Evolutionary conservation across 2,888 invertebrate species (phyloP), one percentile per base, ranked within the genome.

Genomic region (Lapara coniferarum): DNA sequence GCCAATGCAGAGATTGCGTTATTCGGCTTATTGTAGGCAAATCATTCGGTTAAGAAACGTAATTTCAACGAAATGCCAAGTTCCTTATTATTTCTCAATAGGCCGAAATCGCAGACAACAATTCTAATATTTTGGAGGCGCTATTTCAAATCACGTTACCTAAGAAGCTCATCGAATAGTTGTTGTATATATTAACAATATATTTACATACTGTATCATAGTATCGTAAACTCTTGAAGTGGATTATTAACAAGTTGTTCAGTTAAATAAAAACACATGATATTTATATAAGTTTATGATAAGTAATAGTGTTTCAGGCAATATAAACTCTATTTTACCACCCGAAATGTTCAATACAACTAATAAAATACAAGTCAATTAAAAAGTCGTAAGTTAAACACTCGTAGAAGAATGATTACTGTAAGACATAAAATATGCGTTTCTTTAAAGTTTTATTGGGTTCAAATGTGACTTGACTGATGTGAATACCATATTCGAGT

Each of bases 381-480:
- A 49, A 49, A 63, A 63, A 63, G 46, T 63, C 6, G 13, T 16
- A 30, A 37, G 14, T 57, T 46, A 63, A 63, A 25, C 46, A 46
- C 19, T 13, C 46, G 5, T 25, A 10, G 19, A 46, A 19, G 49
- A 63, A 19, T 19, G 16, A 49, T 63, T 49, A 46, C 5, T 63
- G 10, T 6, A 19, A 63, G 63, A 63, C 49, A 46, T 63, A 19
- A 63, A 63, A 63, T 63, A 63, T 19, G 63, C 49, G 12, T 63
- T 63, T 63, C 63, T 49, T 63, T 49, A 46, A 63, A 19, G 49
- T 63, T 63, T 49, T 49, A 63, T 63, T 63, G 63, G 63, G 63
- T 49, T 63, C 63, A 63, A 46, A 49, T 63, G 49, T 13, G 63
- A 63, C 63, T 63, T 63, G 63, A 63, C 13, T 63, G 63, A 63